Percentiles rank a stretch among this genome's conserved stretches.
These are phyloP conservation scores for Calliphora vomitoria DNA, from an alignment of 2,888 invertebrate genomes.

Conservation along the genomic window DNA sequence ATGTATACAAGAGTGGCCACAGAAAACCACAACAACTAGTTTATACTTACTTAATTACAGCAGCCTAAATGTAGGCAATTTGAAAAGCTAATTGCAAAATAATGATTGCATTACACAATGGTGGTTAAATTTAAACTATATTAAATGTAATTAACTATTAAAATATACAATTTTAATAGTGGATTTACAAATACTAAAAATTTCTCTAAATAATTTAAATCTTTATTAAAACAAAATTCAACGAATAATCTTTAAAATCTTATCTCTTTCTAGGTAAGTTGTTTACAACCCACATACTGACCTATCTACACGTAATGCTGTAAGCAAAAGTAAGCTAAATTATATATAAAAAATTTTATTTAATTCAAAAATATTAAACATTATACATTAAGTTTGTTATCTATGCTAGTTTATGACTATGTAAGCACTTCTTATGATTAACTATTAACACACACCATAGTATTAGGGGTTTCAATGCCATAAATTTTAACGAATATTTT, in stretches of 20 bases:
- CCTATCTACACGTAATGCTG: background rate
- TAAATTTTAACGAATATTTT: background rate
- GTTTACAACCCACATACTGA: background rate
- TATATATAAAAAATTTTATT: background rate
- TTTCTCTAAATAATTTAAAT: too few relatives aligned
- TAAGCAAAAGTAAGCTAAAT: constrained; percentile 42
- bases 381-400: background rate
- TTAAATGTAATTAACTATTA: background rate
- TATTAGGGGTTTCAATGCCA: background rate
- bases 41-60: background rate
- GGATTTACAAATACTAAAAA: too few relatives aligned
- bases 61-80: constrained; percentile 44
- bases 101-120: background rate
- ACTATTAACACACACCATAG: background rate
- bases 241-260: background rate
- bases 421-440: background rate
- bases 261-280: constrained; percentile 54
- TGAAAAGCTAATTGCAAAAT: constrained; percentile 2
- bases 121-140: background rate
- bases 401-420: background rate
- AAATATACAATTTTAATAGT: background rate
- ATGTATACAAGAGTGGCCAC: background rate
- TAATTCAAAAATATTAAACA: background rate
- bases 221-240: background rate
- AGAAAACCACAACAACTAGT: background rate